A percentile compares a stretch with the other conserved stretches of the same genome.
These are phyloP conservation scores for Sycophila texana DNA, from an alignment of 2,888 invertebrate genomes.

Conservation along the genomic window DNA sequence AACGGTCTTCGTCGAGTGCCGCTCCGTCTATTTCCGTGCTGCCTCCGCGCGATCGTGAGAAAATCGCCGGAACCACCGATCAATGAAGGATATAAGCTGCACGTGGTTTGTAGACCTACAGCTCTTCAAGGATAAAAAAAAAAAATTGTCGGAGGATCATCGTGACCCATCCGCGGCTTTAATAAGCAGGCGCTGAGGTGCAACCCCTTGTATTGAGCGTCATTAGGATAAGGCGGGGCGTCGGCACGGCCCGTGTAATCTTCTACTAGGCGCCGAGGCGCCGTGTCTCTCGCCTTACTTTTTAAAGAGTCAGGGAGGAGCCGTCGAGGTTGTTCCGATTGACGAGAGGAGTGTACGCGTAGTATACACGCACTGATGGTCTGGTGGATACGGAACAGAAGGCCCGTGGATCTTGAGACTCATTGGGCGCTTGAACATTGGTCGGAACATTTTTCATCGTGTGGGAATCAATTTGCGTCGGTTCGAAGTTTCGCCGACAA, in stretches of 20 bases:
- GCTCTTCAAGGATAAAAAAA: slow-evolving; percentile 38
- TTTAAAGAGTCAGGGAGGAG: slow-evolving; percentile 28
- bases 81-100: no score
- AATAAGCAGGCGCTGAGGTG: slow-evolving; percentile 62
- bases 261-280: slow-evolving; percentile 55
- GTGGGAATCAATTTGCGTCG: no score
- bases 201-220: slow-evolving; percentile 29
- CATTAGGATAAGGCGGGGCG: slow-evolving; percentile 17
- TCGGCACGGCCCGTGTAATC: slow-evolving; percentile 58
- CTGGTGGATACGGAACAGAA: no score
- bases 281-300: slow-evolving; percentile 41
- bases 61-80: slow-evolving; percentile 29
- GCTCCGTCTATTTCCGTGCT: slow-evolving; percentile 10
- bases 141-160: slow-evolving; percentile 66
- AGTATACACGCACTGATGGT: no score
- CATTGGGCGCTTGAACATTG: background rate
- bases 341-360: no score
- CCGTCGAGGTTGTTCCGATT: background rate
- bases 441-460: no score
- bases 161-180: slow-evolving; percentile 55
- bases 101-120: no score
- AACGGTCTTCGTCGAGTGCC: slow-evolving; percentile 21
- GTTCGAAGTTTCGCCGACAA: no score
- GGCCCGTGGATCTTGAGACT: slow-evolving; percentile 19
- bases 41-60: slow-evolving; percentile 44